Percentiles rank a stretch among this genome's conserved stretches.
Evolutionary conservation across 2,888 invertebrate genomes (phyloP).

Genomic region (Noctua pronuba): DNA sequence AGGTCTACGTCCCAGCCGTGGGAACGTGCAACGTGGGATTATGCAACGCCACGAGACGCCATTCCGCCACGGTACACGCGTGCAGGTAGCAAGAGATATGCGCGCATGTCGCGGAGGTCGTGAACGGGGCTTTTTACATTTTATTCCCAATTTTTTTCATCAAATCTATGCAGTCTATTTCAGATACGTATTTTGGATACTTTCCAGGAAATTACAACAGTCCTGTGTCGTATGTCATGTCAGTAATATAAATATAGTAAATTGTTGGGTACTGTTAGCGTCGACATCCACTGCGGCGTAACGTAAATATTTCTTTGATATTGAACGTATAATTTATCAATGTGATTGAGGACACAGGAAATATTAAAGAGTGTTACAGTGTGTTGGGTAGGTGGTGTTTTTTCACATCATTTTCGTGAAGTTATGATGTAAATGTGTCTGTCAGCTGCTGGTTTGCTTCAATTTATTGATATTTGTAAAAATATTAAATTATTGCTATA

Average conservation of each 20-base stretch:
- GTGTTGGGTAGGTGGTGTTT: conserved; percentile 21
- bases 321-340: conserved; percentile 49
- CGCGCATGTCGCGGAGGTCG: neutral
- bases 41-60: neutral
- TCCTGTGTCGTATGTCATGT: conserved; percentile 68
- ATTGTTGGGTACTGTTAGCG: conserved; percentile 57
- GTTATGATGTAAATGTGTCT: conserved; percentile 22
- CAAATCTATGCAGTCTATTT: conserved; percentile 62
- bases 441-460: conserved; percentile 22
- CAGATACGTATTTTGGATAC: conserved; percentile 64
- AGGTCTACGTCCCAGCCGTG: neutral
- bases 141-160: conserved; percentile 25
- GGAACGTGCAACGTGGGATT: neutral
- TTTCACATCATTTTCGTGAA: conserved; percentile 20
- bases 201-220: conserved; percentile 66
- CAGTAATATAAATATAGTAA: conserved; percentile 69
- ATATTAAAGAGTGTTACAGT: conserved; percentile 46
- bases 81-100: neutral
- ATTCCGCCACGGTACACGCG: neutral
- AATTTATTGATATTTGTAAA: neutral
- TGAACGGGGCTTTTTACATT: neutral
- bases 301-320: conserved; percentile 63
- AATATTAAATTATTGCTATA: neutral
- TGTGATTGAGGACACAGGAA: conserved; percentile 54
- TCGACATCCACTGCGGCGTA: conserved; percentile 53